Percentiles rank a stretch among this genome's conserved stretches.
Conservation (phyloP, 2,113 vertebrate genomes). For the Crotalus helleri region DNA sequence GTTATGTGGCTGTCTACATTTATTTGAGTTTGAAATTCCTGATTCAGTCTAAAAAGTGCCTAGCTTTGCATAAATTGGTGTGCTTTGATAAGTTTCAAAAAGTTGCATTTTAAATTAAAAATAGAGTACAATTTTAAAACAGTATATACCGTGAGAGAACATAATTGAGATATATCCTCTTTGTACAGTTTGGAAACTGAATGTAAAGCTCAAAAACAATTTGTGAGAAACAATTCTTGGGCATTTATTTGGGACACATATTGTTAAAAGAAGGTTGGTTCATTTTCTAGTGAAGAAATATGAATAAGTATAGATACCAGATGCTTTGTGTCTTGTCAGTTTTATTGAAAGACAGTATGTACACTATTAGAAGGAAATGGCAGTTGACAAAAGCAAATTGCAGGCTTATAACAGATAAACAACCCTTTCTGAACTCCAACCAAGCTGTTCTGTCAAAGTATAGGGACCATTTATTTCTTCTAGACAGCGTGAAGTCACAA, state of each 20-base stretch:
- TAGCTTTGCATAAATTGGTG: not conserved
- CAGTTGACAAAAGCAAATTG: conserved; percentile 32
- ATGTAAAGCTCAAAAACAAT: conserved; percentile 40
- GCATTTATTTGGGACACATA: not conserved
- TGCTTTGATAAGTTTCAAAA: not conserved
- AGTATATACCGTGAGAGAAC: conserved; percentile 19
- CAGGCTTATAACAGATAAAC: conserved; percentile 27
- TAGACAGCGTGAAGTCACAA: not conserved
- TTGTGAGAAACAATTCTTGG: conserved; percentile 34
- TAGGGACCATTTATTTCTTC: conserved; percentile 9
- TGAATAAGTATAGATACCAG: conserved; percentile 20
- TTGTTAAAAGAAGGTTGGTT: conserved; percentile 23
- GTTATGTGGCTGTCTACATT: not conserved
- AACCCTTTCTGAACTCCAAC: conserved; percentile 22
- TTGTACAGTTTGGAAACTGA: conserved; percentile 14
- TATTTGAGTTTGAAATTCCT: not conserved
- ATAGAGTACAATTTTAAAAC: conserved; percentile 25
- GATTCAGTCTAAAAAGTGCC: not conserved
- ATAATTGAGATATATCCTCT: conserved; percentile 2
- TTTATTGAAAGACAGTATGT: not conserved
- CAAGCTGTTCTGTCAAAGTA: not conserved
- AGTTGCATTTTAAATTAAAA: conserved; percentile 22
- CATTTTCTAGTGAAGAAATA: conserved; percentile 43
- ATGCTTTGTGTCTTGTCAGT: conserved; percentile 23
- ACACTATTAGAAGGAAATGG: conserved; percentile 22